Evolutionary conservation across 2,797 vertebrate genomes (phyloP).

Genomic region (Chloroceryle amazona): DNA sequence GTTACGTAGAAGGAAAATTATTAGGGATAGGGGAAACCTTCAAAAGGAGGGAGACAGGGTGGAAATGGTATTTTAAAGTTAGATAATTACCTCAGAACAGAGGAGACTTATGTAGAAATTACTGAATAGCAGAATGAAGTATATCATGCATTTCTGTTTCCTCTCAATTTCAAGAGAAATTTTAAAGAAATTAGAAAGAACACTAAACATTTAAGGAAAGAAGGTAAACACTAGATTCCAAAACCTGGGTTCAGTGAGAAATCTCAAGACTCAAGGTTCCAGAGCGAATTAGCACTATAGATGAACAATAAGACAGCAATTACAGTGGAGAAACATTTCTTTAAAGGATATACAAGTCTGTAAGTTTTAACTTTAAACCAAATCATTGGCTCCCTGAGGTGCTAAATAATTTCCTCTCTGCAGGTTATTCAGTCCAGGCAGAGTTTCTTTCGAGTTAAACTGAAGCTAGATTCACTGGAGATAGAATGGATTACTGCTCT

Average conservation of each 20-base stretch:
- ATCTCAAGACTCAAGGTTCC: background rate
- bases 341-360: background rate
- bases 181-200: background rate
- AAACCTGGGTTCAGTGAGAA: background rate
- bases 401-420: background rate
- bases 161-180: background rate
- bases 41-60: background rate
- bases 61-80: background rate
- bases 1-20: background rate
- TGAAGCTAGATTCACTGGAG: background rate
- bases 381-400: background rate
- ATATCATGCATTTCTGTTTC: background rate
- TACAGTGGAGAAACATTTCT: background rate
- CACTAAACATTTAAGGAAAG: background rate
- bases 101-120: background rate
- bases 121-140: background rate
- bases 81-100: background rate
- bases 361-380: background rate
- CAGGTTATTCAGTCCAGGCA: background rate
- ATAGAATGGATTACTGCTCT: background rate
- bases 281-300: background rate
- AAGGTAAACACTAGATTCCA: background rate
- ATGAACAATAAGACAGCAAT: background rate
- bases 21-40: background rate
- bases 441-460: background rate